Percentiles rank a stretch among this genome's conserved stretches.
phyloP scores from a whole-genome alignment of 1,140 invertebrate genomes.

The Bombus polaris region DNA sequence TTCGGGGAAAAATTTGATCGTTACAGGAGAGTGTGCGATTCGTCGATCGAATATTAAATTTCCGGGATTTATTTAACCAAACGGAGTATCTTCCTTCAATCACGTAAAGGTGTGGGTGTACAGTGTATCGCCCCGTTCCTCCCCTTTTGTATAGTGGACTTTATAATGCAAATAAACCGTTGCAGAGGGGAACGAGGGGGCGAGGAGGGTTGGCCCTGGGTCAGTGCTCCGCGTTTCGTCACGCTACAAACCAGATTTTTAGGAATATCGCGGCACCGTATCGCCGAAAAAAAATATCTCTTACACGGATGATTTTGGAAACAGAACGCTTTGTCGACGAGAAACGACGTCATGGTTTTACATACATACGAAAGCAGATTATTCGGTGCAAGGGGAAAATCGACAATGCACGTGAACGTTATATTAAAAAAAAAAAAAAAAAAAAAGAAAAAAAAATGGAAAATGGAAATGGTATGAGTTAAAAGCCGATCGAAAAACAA shows the following conservation, averaged over 20 bases:
- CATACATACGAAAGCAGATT: conserved; percentile 30
- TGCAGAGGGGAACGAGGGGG: neutral
- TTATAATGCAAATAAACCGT: conserved; percentile 73
- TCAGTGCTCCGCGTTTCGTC: conserved; percentile 52
- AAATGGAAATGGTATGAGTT: neutral
- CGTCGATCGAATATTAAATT: conserved; percentile 51
- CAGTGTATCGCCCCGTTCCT: conserved; percentile 49
- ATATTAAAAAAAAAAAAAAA: conserved; percentile 18
- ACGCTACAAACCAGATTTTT: conserved; percentile 64
- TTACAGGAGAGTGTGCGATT: neutral
- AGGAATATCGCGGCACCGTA: conserved; percentile 49
- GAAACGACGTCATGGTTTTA: conserved; percentile 45
- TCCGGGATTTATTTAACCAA: conserved; percentile 66
- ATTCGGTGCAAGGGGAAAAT: neutral
- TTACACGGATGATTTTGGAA: conserved; percentile 43
- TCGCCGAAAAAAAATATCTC: conserved; percentile 49
- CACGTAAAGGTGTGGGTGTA: conserved; percentile 60
- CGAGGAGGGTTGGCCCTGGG: neutral
- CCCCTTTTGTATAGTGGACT: conserved; percentile 58
- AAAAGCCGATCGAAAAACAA: neutral
- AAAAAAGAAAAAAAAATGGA: neutral
- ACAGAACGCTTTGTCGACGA: conserved; percentile 47
- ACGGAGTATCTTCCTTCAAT: conserved; percentile 66
- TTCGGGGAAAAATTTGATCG: conserved; percentile 35
- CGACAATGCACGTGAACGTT: neutral